Conservation (phyloP, 2,888 invertebrate species). For the Limnephilus auricula region DNA sequence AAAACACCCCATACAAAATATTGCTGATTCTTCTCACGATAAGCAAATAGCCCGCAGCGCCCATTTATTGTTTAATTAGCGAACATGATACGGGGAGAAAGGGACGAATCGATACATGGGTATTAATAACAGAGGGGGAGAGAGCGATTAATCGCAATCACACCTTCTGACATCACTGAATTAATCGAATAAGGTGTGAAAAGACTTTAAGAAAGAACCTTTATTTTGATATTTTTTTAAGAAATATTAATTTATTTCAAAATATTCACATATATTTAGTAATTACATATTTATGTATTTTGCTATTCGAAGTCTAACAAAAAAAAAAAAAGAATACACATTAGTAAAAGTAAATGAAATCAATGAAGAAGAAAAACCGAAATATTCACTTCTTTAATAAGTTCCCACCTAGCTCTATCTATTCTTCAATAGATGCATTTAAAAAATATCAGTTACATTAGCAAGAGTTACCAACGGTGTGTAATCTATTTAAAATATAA, state of each 20-base stretch:
- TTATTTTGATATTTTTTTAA: not conserved
- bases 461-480: no score
- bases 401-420: no score
- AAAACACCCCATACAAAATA: not conserved
- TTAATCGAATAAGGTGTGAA: not conserved
- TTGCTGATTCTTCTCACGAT: slow-evolving; percentile 44
- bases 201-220: not conserved
- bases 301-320: no score
- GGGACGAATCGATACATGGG: slow-evolving; percentile 41
- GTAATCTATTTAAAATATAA: no score
- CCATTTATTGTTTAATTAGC: slow-evolving; percentile 61
- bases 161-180: slow-evolving; percentile 17
- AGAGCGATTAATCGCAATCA: slow-evolving; percentile 3
- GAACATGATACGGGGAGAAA: slow-evolving; percentile 50
- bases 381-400: no score
- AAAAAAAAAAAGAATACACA: no score
- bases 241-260: not conserved
- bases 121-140: slow-evolving; percentile 33
- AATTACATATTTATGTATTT: no score
- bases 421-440: no score
- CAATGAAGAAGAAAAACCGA: no score
- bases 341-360: no score
- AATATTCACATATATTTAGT: no score
- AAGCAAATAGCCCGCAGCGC: slow-evolving; percentile 51
- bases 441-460: no score